A percentile compares a stretch with the other conserved stretches of the same genome.
phyloP scores from a whole-genome alignment of 92 coral and sea anemone genomes.

The Isaurus tuberculatus region DNA sequence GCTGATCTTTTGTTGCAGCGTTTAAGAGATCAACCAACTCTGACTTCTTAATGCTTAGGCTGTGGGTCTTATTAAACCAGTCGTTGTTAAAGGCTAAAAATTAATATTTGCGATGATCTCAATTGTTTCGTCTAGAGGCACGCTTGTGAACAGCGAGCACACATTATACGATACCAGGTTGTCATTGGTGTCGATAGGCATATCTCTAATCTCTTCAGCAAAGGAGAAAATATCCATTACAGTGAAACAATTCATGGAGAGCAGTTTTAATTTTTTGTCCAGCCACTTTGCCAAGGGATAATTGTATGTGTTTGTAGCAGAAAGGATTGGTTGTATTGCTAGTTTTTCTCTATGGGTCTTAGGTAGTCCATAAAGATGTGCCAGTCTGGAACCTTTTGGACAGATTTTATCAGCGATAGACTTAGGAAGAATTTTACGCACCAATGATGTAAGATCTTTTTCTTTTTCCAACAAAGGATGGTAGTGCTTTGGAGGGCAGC shows the following conservation, averaged over 20 bases:
- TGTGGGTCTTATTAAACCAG: background rate
- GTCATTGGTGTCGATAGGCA: constrained; percentile 20
- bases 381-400: constrained; percentile 48
- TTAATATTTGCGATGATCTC: background rate
- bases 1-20: background rate
- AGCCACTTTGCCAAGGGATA: constrained; percentile 54
- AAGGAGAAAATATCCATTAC: constrained; percentile 38
- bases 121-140: background rate
- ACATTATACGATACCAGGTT: constrained; percentile 21
- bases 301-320: constrained; percentile 45
- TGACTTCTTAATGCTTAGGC: background rate
- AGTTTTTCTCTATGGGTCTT: constrained; percentile 46
- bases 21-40: constrained; percentile 7
- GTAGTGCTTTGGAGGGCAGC: constrained; percentile 53
- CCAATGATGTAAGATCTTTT: background rate
- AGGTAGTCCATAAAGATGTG: constrained; percentile 56
- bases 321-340: constrained; percentile 52
- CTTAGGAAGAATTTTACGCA: constrained; percentile 49
- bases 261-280: constrained; percentile 54
- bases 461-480: constrained; percentile 51
- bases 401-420: constrained; percentile 38
- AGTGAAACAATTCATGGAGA: constrained; percentile 46
- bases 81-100: background rate
- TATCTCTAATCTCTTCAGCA: constrained; percentile 31
- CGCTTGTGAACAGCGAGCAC: constrained; percentile 9